Conservation (phyloP, 2,113 vertebrate genomes). For the Blennius ocellaris region DNA sequence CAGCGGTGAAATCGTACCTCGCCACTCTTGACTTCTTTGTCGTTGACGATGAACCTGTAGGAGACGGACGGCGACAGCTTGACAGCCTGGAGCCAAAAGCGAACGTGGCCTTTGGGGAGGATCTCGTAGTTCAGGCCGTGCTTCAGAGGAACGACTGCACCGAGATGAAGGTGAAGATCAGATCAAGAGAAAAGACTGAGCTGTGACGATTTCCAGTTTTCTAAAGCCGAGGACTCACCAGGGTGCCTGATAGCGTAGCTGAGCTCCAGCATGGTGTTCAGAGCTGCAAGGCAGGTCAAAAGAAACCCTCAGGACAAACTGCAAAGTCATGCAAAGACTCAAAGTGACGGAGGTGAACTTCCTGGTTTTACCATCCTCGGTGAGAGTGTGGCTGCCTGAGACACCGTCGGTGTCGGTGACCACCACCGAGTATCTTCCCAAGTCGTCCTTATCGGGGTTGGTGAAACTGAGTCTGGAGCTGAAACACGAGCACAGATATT, state of each 20-base stretch:
- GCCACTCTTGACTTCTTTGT: constrained; percentile 88
- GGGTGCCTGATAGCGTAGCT: constrained; percentile 95
- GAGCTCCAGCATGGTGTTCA: constrained; percentile 90
- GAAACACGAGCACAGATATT: constrained; percentile 11
- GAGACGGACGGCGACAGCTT: constrained; percentile 87
- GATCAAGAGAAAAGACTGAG: neutral
- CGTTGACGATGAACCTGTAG: constrained; percentile 93
- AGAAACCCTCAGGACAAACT: neutral
- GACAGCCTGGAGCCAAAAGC: constrained; percentile 94
- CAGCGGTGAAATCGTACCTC: constrained; percentile 79
- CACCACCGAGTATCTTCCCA: constrained; percentile 90
- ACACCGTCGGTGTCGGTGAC: constrained; percentile 94
- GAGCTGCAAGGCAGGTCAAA: constrained; percentile 80
- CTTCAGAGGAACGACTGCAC: constrained; percentile 92
- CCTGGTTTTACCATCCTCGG: constrained; percentile 85
- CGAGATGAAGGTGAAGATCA: neutral
- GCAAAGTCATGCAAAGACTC: too few species aligned
- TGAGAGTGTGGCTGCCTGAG: constrained; percentile 90
- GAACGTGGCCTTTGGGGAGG: constrained; percentile 93
- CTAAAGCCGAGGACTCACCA: constrained; percentile 82
- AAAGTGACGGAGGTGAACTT: too few species aligned
- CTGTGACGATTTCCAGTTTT: neutral
- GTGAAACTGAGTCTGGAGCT: constrained; percentile 93
- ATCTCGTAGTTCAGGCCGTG: constrained; percentile 93
- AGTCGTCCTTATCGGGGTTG: constrained; percentile 88